phyloP scores from a whole-genome alignment of 2,113 vertebrate species.

The Sinocyclocheilus rhinocerous region DNA sequence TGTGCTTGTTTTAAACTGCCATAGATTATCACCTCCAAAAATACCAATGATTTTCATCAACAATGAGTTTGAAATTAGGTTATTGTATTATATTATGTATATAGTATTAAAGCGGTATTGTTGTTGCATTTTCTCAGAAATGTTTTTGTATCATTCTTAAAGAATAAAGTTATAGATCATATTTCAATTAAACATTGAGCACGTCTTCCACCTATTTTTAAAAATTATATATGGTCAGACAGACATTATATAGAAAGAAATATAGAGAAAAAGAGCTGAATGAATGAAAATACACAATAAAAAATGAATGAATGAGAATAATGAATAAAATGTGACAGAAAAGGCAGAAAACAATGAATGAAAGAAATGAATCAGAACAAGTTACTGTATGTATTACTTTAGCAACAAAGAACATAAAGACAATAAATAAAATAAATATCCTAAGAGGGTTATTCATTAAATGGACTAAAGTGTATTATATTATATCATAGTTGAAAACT shows the following conservation, averaged over 20 bases:
- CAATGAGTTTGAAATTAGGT: not conserved
- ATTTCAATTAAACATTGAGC: not conserved
- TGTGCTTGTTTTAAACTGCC: not conserved
- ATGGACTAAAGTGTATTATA: too few species aligned
- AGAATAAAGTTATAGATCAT: slow-evolving; percentile 19
- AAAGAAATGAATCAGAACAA: not conserved
- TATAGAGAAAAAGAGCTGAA: not conserved
- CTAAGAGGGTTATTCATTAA: not conserved
- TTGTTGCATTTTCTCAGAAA: slow-evolving; percentile 15
- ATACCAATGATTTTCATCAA: not conserved
- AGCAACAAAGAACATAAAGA: not conserved
- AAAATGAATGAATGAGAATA: not conserved
- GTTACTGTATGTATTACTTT: not conserved
- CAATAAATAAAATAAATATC: not conserved
- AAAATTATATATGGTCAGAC: not conserved
- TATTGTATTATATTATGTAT: slow-evolving; percentile 20
- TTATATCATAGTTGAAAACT: not conserved
- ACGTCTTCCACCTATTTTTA: not conserved
- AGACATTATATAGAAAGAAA: not conserved
- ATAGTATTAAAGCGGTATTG: slow-evolving; percentile 1
- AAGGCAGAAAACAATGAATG: too few species aligned
- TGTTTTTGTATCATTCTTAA: slow-evolving; percentile 8
- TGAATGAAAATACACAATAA: not conserved
- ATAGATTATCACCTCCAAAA: not conserved
- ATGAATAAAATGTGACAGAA: not conserved